Percentiles rank a stretch among this genome's conserved stretches.
These are phyloP conservation scores for Protobothrops mucrosquamatus DNA, from an alignment of 2,113 vertebrate species.

Conservation along the genomic window DNA sequence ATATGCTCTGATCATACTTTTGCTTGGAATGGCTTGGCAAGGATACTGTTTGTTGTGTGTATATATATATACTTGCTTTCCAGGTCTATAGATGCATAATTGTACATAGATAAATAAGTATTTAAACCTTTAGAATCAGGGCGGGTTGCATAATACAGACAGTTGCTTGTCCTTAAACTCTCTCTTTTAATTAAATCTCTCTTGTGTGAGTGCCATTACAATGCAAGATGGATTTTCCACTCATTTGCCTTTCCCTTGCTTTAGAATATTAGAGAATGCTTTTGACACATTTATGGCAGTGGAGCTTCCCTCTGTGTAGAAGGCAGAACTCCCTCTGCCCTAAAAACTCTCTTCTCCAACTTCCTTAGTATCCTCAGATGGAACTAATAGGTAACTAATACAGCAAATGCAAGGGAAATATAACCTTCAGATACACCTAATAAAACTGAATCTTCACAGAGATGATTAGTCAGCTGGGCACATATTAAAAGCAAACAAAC, in stretches of 20 bases:
- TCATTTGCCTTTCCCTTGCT: neutral
- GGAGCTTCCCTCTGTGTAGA: neutral
- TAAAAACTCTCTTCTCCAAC: neutral
- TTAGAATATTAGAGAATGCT: neutral
- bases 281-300: neutral
- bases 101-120: neutral
- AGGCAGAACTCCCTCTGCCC: neutral
- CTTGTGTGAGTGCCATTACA: neutral
- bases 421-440: neutral
- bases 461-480: neutral
- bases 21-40: too few relatives aligned
- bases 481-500: neutral
- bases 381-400: neutral
- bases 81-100: neutral
- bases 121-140: neutral
- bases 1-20: too few relatives aligned
- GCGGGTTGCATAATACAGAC: neutral
- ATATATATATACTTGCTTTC: neutral
- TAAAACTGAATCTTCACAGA: neutral
- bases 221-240: neutral
- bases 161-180: neutral
- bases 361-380: fast-evolving
- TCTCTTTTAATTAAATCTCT: neutral
- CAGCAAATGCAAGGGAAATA: fast-evolving
- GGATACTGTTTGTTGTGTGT: too few relatives aligned